phyloP scores from a whole-genome alignment of 2,888 invertebrate species.

The Hofmannophila pseudospretella region DNA sequence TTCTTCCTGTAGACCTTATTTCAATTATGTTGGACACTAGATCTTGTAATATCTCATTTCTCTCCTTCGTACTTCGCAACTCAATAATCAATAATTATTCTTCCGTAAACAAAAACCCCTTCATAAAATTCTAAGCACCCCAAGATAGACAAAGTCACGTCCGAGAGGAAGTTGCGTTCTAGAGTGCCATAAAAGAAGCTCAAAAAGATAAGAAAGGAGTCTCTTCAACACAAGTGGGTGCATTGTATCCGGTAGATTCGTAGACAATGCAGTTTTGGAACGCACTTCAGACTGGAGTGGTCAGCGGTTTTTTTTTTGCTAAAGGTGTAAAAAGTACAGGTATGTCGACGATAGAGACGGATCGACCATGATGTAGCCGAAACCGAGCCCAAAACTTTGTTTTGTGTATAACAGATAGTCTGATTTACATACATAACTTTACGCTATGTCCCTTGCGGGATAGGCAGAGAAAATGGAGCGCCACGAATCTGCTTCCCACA shows the following conservation, averaged over 20 bases:
- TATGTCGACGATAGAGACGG: slow-evolving; percentile 6
- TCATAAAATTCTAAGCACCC: neutral
- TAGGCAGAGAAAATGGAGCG: no score
- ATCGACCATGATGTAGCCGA: no score
- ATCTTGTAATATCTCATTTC: no score
- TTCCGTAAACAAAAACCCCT: neutral
- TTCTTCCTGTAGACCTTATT: no score
- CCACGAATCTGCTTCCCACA: no score
- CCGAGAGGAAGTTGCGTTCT: slow-evolving; percentile 18
- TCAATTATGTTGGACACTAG: no score
- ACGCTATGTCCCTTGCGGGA: no score
- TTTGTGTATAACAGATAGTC: no score
- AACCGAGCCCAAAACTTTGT: no score
- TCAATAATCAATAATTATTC: no score
- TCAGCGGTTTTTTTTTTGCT: slow-evolving; percentile 56
- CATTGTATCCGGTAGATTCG: slow-evolving; percentile 36
- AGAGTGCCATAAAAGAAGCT: slow-evolving; percentile 9
- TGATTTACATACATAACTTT: no score
- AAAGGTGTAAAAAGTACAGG: slow-evolving; percentile 19
- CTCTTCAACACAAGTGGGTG: slow-evolving; percentile 31
- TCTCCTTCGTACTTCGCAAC: no score
- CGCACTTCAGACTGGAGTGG: slow-evolving; percentile 57
- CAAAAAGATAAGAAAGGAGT: slow-evolving; percentile 32
- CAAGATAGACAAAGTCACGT: slow-evolving; percentile 20
- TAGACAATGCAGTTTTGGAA: slow-evolving; percentile 48